phyloP scores from a whole-genome alignment of 2,113 vertebrate species.

The Cottus gobio region DNA sequence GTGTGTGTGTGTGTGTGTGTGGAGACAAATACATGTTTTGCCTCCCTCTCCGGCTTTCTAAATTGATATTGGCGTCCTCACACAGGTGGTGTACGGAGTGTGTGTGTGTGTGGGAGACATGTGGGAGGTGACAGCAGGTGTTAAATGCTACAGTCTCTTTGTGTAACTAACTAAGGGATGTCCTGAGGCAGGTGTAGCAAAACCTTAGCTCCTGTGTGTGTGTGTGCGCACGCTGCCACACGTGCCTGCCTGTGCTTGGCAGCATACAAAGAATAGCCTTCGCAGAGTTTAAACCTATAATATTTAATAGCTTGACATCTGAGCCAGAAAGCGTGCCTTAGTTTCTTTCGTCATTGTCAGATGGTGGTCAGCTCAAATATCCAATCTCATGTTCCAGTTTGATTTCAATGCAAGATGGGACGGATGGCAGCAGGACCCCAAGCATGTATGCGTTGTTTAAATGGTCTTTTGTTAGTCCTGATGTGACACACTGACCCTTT shows the following conservation, averaged over 20 bases:
- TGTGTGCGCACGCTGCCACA: background rate
- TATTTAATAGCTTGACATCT: slow-evolving; percentile 78
- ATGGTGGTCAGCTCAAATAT: slow-evolving; percentile 36
- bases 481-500: slow-evolving; percentile 9
- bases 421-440: background rate
- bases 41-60: slow-evolving; percentile 10
- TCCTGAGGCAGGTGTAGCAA: slow-evolving; percentile 50
- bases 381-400: slow-evolving; percentile 31
- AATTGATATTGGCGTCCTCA: slow-evolving; percentile 36
- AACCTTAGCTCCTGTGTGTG: background rate
- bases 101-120: slow-evolving; percentile 11
- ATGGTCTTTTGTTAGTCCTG: background rate
- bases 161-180: slow-evolving; percentile 53
- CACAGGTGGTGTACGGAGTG: slow-evolving; percentile 57
- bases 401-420: slow-evolving; percentile 10
- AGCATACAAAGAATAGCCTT: slow-evolving; percentile 39
- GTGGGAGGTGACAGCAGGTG: slow-evolving; percentile 71
- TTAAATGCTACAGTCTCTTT: slow-evolving; percentile 55
- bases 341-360: slow-evolving; percentile 46
- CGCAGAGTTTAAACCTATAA: slow-evolving; percentile 50
- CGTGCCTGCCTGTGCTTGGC: slow-evolving; percentile 17
- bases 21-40: slow-evolving; percentile 1
- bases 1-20: background rate
- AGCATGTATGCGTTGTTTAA: background rate
- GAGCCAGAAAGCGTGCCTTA: slow-evolving; percentile 62